phyloP scores from a whole-genome alignment of 2,113 vertebrate genomes.

The Eulacestoma nigropectus region DNA sequence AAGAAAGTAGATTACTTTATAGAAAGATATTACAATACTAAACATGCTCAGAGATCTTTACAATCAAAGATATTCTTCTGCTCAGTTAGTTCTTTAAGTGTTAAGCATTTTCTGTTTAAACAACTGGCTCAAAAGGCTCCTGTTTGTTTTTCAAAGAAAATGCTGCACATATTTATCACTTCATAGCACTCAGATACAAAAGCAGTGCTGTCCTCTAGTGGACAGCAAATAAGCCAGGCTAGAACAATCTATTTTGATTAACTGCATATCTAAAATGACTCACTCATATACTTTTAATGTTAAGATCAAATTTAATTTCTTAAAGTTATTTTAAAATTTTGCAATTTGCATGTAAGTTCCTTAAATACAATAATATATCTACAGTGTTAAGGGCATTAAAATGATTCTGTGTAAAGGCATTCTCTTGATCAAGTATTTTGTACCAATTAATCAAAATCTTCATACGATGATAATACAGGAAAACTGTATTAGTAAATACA shows the following conservation, averaged over 20 bases:
- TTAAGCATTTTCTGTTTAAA: slow-evolving; percentile 14
- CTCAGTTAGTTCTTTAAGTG: slow-evolving; percentile 9
- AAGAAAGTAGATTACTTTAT: neutral
- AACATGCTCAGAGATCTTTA: neutral
- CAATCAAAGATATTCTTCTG: neutral
- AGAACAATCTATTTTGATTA: neutral
- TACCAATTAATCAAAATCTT: neutral
- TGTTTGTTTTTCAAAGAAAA: slow-evolving; percentile 63
- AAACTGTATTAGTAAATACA: neutral
- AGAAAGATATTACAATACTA: slow-evolving; percentile 1
- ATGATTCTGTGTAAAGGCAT: neutral
- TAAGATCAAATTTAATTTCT: neutral
- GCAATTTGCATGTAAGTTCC: neutral
- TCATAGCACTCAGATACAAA: slow-evolving; percentile 69
- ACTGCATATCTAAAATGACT: neutral
- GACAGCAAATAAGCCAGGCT: neutral
- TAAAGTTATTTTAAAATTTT: neutral
- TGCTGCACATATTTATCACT: slow-evolving; percentile 14
- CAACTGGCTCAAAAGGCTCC: slow-evolving; percentile 14
- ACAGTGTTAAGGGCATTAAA: neutral
- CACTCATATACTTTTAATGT: neutral
- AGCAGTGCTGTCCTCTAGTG: slow-evolving; percentile 95
- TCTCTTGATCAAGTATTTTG: neutral
- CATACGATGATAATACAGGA: neutral
- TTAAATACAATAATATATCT: neutral